These are phyloP conservation scores for Drosophila bocqueti DNA, from an alignment of 1,140 invertebrate species.

Conservation along the genomic window DNA sequence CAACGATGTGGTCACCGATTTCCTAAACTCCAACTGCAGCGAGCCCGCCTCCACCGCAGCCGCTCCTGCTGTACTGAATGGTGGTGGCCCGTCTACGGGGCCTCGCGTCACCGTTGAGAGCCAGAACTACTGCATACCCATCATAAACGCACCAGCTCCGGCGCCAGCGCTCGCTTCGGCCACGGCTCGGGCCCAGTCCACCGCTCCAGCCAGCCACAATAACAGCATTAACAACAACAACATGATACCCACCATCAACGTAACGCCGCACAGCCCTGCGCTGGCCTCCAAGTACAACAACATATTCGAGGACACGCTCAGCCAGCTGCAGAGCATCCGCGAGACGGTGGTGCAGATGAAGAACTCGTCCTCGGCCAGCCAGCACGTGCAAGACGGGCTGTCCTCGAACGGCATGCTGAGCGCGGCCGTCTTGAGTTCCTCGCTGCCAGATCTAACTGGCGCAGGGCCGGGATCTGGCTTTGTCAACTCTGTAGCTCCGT, in stretches of 20 bases:
- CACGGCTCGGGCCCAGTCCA: conserved; percentile 4
- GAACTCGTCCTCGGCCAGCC: conserved; percentile 68
- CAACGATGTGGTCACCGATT: conserved; percentile 84
- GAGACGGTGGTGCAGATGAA: conserved; percentile 84
- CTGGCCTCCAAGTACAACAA: conserved; percentile 86
- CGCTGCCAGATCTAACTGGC: conserved; percentile 83
- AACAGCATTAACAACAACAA: conserved; percentile 63
- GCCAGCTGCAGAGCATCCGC: conserved; percentile 83
- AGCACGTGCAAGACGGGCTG: conserved; percentile 64
- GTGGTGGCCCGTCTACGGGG: conserved; percentile 13
- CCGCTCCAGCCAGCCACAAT: conserved; percentile 23
- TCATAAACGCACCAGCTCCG: conserved; percentile 65
- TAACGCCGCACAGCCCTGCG: conserved; percentile 93
- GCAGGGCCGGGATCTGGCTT: conserved; percentile 24
- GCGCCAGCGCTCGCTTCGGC: neutral
- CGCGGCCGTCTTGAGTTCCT: conserved; percentile 86
- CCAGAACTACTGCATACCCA: conserved; percentile 80
- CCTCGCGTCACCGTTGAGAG: conserved; percentile 61
- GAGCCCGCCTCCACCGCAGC: conserved; percentile 19
- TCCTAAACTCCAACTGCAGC: conserved; percentile 76
- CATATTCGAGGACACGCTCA: conserved; percentile 86
- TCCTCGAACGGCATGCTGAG: conserved; percentile 59
- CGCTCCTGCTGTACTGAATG: conserved; percentile 34
- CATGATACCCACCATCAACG: conserved; percentile 92
- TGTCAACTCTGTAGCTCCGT: conserved; percentile 23